phyloP scores from a whole-genome alignment of 2,888 invertebrate species.

The Blera fallax region DNA sequence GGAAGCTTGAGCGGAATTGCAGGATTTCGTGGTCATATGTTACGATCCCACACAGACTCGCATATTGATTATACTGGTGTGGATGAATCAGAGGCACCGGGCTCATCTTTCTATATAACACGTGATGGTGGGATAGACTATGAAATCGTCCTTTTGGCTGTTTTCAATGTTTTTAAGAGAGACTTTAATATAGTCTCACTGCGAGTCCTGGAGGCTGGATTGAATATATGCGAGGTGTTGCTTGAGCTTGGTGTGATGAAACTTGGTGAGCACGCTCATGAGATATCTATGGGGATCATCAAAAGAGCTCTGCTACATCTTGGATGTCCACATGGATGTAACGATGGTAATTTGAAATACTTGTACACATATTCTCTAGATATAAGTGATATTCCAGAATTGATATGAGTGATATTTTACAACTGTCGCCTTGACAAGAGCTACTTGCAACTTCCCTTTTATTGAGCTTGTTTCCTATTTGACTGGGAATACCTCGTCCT shows the following conservation, averaged over 20 bases:
- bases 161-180: constrained; percentile 92
- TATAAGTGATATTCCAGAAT: too few relatives aligned
- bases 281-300: constrained; percentile 81
- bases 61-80: constrained; percentile 94
- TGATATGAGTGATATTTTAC: too few relatives aligned
- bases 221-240: constrained; percentile 95
- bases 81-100: constrained; percentile 93
- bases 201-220: constrained; percentile 94
- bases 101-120: constrained; percentile 95
- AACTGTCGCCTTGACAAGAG: too few relatives aligned
- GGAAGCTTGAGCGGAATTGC: constrained; percentile 77
- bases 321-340: constrained; percentile 97
- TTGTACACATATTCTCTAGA: too few relatives aligned
- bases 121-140: constrained; percentile 97
- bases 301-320: constrained; percentile 87
- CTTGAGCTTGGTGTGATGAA: constrained; percentile 94
- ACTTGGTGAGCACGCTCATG: constrained; percentile 81
- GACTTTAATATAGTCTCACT: constrained; percentile 92
- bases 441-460: too few relatives aligned
- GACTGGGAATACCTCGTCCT: too few relatives aligned
- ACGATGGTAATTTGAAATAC: constrained; percentile 84
- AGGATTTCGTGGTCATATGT: constrained; percentile 84
- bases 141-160: constrained; percentile 91
- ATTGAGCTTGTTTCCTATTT: too few relatives aligned
- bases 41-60: constrained; percentile 94